Evolutionary conservation across 2,797 vertebrate genomes (phyloP), one percentile per base, ranked within the genome.

Genomic region (Gymnoscopelus microlampas): DNA sequence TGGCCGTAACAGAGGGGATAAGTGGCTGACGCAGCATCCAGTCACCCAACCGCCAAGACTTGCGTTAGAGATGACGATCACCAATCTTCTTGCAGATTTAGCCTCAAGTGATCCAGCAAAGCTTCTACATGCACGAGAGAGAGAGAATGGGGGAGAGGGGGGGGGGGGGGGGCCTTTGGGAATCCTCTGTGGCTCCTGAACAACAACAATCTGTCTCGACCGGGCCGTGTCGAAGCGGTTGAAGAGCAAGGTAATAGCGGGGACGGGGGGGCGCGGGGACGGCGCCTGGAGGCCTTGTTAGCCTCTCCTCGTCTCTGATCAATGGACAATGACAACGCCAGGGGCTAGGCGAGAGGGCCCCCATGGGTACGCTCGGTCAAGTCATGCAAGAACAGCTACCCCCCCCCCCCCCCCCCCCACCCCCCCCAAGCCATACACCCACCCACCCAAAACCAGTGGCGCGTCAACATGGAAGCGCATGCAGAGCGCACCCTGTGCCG

Each of bases 251-350:
- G 64, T 70, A 69, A 61, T 69, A 81, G 76, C 57, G 64, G 82
- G 81, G 84, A 82, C 53, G 77, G 61, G 66, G 81, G 71, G 82
- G n/a, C n/a, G n/a, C n/a, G n/a, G 77, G 71, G 67, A 50, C 85
- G 83, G 83, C 84, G 85, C 88, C 87, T 63, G 68, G 83, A 89
- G 88, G 91, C 78, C 74, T 85, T 88, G 87, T 90, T 90, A 90
- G 87, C 90, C 85, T 90, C 86, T 87, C 84, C 76, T 79, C 35
- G 35, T 7, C 85, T 85, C 79, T 85, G 85, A 89, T 90, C 87
- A 89, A 87, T 89, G 90, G 79, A 83, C 78, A 88, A 86, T 85
- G 87, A 88, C 85, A 88, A 81, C 66, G 86, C 89, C 81, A 75
- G 69, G 64, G 85, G 88, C 87, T 29, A 83, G 69, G 79, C 84